Conservation (phyloP, 2,888 invertebrate genomes). For the Drosophila merina region DNA sequence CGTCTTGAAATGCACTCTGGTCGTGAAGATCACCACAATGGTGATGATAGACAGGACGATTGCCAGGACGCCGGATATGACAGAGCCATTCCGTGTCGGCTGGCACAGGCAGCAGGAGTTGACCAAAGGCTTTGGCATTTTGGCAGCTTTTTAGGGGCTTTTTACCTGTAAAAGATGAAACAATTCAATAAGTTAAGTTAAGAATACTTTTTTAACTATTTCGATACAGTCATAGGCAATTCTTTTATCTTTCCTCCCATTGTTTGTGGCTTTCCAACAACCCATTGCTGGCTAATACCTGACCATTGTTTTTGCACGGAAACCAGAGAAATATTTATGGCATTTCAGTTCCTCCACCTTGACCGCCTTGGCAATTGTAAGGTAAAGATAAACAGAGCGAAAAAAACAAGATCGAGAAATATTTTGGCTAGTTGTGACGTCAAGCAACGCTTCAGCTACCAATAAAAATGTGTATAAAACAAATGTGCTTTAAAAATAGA, state of each 20-base stretch:
- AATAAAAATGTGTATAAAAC: constrained; percentile 58
- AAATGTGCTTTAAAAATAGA: constrained; percentile 60
- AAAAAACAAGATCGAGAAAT: constrained; percentile 20
- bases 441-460: constrained; percentile 36
- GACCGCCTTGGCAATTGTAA: constrained; percentile 28
- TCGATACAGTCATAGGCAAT: too few species aligned
- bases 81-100: constrained; percentile 89
- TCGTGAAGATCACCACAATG: constrained; percentile 88
- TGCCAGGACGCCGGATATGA: constrained; percentile 89
- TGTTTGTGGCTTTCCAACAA: constrained; percentile 2
- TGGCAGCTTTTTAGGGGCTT: constrained; percentile 9
- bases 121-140: constrained; percentile 85
- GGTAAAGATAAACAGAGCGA: constrained; percentile 13
- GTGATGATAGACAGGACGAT: constrained; percentile 90
- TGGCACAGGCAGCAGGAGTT: constrained; percentile 89
- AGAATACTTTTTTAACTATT: neutral
- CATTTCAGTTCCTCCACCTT: constrained; percentile 24
- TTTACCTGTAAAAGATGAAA: constrained; percentile 27
- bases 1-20: constrained; percentile 89
- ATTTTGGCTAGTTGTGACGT: constrained; percentile 54
- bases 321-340: constrained; percentile 29
- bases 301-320: constrained; percentile 14
- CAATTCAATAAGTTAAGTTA: neutral
- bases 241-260: constrained; percentile 1
- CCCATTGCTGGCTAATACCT: constrained; percentile 9